A percentile compares a stretch with the other conserved stretches of the same genome.
Conservation (phyloP, 2,797 vertebrate genomes). For the Lemur catta region DNA sequence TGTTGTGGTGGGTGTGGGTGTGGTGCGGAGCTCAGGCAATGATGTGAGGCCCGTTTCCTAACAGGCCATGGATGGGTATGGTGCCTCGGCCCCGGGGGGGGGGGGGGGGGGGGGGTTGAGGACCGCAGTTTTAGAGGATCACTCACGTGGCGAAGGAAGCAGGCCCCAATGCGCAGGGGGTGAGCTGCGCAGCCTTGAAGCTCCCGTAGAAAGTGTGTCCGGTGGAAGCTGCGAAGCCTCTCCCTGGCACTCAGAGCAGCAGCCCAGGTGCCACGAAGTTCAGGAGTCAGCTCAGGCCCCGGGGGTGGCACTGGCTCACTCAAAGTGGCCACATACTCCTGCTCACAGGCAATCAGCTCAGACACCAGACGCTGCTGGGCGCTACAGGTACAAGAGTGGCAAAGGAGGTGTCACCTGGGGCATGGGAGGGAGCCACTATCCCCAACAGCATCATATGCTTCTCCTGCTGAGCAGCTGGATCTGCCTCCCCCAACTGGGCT, state of each 20-base stretch:
- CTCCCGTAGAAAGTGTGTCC: slow-evolving; percentile 88
- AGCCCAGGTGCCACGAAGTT: slow-evolving; percentile 85
- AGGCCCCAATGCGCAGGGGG: slow-evolving; percentile 90
- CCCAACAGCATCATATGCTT: not conserved
- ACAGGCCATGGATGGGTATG: too few relatives aligned
- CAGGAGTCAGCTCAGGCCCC: slow-evolving; percentile 83
- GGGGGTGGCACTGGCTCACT: slow-evolving; percentile 83
- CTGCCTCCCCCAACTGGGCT: not conserved
- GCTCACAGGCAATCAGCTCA: slow-evolving; percentile 89
- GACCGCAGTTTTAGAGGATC: not conserved
- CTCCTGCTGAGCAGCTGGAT: not conserved
- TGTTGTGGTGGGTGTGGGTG: too few relatives aligned
- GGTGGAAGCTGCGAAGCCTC: slow-evolving; percentile 88
- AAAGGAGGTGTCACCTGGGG: not conserved
- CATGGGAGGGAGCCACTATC: not conserved
- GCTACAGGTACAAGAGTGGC: slow-evolving; percentile 74
- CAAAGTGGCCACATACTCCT: slow-evolving; percentile 87
- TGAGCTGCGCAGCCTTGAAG: slow-evolving; percentile 91
- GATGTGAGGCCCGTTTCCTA: too few relatives aligned
- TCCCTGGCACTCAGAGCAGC: slow-evolving; percentile 86
- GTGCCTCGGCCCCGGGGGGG: too few relatives aligned
- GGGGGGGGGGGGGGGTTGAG: too few relatives aligned
- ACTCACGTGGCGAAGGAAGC: slow-evolving; percentile 92
- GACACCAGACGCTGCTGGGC: slow-evolving; percentile 90
- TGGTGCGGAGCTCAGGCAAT: too few relatives aligned